Percentiles rank a stretch among this genome's conserved stretches.
Evolutionary conservation across 2,888 invertebrate genomes (phyloP).

Genomic region (Tenodera sinensis): DNA sequence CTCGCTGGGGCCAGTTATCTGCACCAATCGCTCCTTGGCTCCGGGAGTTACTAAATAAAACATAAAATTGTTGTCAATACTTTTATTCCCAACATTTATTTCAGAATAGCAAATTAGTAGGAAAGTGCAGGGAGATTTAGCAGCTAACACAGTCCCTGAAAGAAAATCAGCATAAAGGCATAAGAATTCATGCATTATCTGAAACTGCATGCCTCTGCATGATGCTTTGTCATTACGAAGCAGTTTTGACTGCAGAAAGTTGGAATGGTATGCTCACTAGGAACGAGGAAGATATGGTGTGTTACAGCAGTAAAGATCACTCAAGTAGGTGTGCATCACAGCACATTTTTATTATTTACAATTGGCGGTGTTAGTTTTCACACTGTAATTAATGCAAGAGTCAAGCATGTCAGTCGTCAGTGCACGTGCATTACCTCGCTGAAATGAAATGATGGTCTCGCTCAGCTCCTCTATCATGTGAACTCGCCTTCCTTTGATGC

Average conservation of each 20-base stretch:
- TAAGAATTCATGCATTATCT: background rate
- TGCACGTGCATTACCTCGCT: constrained; percentile 75
- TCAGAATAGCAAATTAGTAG: background rate
- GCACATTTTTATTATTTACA: background rate
- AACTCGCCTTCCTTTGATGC: constrained; percentile 96
- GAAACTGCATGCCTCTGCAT: background rate
- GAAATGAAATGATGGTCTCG: constrained; percentile 98
- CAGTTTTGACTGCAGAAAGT: background rate
- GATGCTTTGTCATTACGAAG: background rate
- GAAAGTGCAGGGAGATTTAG: background rate
- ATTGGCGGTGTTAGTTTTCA: background rate
- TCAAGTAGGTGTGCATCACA: background rate
- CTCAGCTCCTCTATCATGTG: constrained; percentile 98
- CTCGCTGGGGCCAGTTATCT: constrained; percentile 91
- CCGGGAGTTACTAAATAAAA: constrained; percentile 81
- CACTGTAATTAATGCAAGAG: background rate
- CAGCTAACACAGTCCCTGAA: background rate
- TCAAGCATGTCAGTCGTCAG: background rate
- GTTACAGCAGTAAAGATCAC: background rate
- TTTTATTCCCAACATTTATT: background rate
- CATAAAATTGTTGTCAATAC: background rate
- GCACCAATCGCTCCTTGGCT: constrained; percentile 90
- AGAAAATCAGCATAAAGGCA: background rate
- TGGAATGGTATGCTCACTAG: background rate
- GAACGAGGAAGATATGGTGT: background rate